These are phyloP conservation scores for Callosobruchus maculatus DNA, from an alignment of 2,888 invertebrate species.

Conservation along the genomic window DNA sequence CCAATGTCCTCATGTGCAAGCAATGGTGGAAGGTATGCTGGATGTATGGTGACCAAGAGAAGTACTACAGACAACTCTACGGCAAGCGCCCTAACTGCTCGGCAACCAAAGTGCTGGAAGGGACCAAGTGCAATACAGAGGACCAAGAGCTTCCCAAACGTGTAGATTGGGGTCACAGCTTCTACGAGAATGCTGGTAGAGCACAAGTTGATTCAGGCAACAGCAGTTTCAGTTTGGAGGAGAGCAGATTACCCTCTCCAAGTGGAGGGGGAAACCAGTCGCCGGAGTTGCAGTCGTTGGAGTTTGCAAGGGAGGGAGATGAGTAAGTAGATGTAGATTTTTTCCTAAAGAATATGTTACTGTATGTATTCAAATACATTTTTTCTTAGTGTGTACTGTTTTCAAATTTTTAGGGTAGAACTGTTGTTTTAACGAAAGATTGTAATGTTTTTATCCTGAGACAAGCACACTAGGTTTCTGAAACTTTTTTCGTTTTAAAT, in stretches of 20 bases:
- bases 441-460: too few species aligned
- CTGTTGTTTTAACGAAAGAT: too few species aligned
- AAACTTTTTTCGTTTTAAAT: too few species aligned
- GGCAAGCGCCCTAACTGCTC: slow-evolving; percentile 45
- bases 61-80: slow-evolving; percentile 79
- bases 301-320: slow-evolving; percentile 35
- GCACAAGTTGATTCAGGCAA: slow-evolving; percentile 12
- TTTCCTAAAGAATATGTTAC: too few species aligned
- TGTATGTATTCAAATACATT: too few species aligned
- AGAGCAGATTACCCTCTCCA: slow-evolving; percentile 24
- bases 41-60: slow-evolving; percentile 82
- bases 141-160: background rate
- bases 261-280: slow-evolving; percentile 20
- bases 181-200: slow-evolving; percentile 24
- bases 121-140: background rate
- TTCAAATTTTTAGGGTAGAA: too few species aligned
- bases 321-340: slow-evolving; percentile 34
- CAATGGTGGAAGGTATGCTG: slow-evolving; percentile 90
- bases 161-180: slow-evolving; percentile 7
- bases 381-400: too few species aligned
- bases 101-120: background rate
- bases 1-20: slow-evolving; percentile 77
- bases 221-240: slow-evolving; percentile 28
- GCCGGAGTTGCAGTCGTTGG: slow-evolving; percentile 32
- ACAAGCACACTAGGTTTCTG: too few species aligned